Conservation (phyloP, 64 coral and sea anemone genomes). For the Pocillopora verrucosa region DNA sequence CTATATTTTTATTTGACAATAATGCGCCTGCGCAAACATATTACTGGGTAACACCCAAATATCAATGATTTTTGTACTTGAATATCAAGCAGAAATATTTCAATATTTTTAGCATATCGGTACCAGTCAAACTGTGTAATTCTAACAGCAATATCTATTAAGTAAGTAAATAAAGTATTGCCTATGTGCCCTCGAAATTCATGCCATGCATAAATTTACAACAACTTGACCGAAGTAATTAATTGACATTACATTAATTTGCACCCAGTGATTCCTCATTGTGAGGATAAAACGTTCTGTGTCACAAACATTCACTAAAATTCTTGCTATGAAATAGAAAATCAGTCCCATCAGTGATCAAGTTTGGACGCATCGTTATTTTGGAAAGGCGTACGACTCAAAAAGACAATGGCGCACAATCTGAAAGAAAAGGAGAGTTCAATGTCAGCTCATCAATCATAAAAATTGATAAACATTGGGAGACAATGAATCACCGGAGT, state of each 20-base stretch:
- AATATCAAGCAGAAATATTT: conserved; percentile 25
- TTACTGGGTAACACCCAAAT: neutral
- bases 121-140: too few relatives aligned
- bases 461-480: neutral
- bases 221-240: neutral
- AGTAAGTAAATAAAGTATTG: neutral
- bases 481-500: neutral
- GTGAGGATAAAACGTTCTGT: neutral
- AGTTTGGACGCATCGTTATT: neutral
- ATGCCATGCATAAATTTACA: neutral
- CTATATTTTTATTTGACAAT: neutral
- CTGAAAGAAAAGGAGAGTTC: conserved; percentile 22
- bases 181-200: neutral
- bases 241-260: neutral
- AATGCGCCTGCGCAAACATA: neutral
- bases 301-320: neutral
- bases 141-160: too few relatives aligned
- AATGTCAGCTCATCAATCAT: conserved; percentile 36
- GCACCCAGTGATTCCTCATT: neutral
- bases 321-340: neutral
- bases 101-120: neutral
- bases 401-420: conserved; percentile 25
- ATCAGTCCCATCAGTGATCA: neutral
- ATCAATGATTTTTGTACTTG: neutral
- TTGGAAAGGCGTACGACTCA: neutral